phyloP scores from a whole-genome alignment of 2,888 invertebrate genomes.

The Pomacea canaliculata region DNA sequence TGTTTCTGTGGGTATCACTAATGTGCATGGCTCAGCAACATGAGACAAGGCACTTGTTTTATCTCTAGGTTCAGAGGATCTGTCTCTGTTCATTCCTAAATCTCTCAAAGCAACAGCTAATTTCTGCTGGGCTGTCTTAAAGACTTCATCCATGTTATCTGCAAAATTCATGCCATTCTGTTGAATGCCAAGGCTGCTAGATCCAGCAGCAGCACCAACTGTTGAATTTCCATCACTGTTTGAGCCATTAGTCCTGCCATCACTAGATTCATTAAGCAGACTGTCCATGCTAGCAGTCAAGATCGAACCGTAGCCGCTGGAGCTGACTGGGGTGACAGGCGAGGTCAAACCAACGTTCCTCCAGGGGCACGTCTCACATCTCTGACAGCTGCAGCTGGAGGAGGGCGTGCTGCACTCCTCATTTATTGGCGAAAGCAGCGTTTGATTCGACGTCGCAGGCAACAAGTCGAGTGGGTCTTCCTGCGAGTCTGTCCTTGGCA shows the following conservation, averaged over 20 bases:
- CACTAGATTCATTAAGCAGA: background rate
- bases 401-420: background rate
- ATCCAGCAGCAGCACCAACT: too few relatives aligned
- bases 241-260: background rate
- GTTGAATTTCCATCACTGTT: background rate
- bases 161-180: too few relatives aligned
- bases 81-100: too few relatives aligned
- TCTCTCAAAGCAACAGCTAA: too few relatives aligned
- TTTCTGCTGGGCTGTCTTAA: too few relatives aligned
- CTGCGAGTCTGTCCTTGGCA: background rate
- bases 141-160: too few relatives aligned
- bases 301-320: background rate
- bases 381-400: too few relatives aligned
- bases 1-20: too few relatives aligned
- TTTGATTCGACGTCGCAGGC: background rate
- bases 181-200: too few relatives aligned
- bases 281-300: background rate
- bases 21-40: too few relatives aligned
- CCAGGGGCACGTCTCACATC: background rate
- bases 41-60: too few relatives aligned
- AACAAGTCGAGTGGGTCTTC: background rate
- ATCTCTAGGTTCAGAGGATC: too few relatives aligned
- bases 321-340: slow-evolving; percentile 1
- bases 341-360: background rate
- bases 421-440: slow-evolving; percentile 4